Percentiles rank a stretch among this genome's conserved stretches.
These are phyloP conservation scores for Micropoecilia bifurca DNA, from an alignment of 2,797 vertebrate species.

Conservation along the genomic window DNA sequence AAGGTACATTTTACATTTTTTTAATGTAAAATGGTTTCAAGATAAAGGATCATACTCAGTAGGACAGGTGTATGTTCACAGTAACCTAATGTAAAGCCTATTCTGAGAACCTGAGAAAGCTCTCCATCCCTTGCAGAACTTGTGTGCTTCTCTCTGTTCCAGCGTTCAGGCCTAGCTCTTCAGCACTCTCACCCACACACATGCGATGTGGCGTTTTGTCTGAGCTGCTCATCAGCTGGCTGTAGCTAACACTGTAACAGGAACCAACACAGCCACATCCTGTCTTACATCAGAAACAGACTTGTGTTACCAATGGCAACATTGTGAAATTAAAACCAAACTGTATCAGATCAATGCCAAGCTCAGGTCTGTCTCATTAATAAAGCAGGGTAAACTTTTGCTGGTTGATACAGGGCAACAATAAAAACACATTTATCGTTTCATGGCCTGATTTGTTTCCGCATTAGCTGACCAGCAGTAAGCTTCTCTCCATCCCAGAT, in stretches of 20 bases:
- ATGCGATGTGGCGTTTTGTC: background rate
- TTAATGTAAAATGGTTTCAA: background rate
- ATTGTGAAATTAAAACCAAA: slow-evolving; percentile 52
- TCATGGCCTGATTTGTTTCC: background rate
- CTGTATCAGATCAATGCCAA: background rate
- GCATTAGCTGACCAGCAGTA: background rate
- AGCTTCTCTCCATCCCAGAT: background rate
- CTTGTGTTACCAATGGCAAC: slow-evolving; percentile 64
- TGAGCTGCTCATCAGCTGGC: slow-evolving; percentile 16
- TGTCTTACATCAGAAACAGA: slow-evolving; percentile 46
- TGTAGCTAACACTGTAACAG: slow-evolving; percentile 52
- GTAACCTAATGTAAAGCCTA: background rate
- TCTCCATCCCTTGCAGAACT: background rate
- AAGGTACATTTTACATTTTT: background rate
- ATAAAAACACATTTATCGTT: background rate
- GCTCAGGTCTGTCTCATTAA: slow-evolving; percentile 1
- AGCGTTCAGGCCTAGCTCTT: background rate
- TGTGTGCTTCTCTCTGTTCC: background rate
- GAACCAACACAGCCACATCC: slow-evolving; percentile 69
- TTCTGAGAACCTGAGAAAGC: background rate
- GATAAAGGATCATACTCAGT: background rate
- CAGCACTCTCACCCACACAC: background rate
- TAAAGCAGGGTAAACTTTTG: background rate
- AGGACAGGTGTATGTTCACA: background rate
- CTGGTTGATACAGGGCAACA: background rate